Evolutionary conservation across 1,140 invertebrate genomes (phyloP).

Genomic region (Pinna nobilis): DNA sequence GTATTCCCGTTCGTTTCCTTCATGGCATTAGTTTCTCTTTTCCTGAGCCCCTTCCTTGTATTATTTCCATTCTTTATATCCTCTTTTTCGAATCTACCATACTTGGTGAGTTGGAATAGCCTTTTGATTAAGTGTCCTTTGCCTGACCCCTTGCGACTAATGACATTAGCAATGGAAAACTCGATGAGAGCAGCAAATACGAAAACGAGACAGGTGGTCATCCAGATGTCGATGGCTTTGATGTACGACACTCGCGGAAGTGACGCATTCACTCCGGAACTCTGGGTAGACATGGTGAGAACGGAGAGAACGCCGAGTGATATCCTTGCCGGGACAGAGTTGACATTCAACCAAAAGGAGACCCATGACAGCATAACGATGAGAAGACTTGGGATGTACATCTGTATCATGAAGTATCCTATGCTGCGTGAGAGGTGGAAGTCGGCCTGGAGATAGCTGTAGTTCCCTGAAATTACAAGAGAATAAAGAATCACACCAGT

Average conservation of each 20-base stretch:
- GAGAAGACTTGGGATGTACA: constrained; percentile 70
- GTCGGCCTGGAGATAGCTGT: constrained; percentile 66
- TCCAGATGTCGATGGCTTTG: constrained; percentile 90
- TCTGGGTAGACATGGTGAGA: constrained; percentile 70
- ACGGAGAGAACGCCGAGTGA: constrained; percentile 69
- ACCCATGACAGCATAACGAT: constrained; percentile 72
- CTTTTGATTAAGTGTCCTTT: constrained; percentile 12
- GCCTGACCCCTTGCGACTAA: constrained; percentile 53
- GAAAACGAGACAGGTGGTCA: constrained; percentile 91
- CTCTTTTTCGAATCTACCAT: neutral
- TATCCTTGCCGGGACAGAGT: constrained; percentile 68
- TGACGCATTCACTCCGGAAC: constrained; percentile 55
- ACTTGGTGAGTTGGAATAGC: constrained; percentile 8
- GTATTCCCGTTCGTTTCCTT: neutral
- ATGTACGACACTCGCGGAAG: constrained; percentile 77
- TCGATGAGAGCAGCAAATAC: constrained; percentile 89
- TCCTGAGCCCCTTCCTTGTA: neutral
- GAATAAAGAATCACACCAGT: neutral
- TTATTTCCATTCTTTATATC: constrained; percentile 6
- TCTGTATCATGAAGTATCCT: constrained; percentile 70
- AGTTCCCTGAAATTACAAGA: constrained; percentile 59
- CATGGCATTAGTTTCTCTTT: neutral
- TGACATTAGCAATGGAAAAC: constrained; percentile 83
- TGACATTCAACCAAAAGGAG: constrained; percentile 71
- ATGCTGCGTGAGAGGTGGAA: constrained; percentile 66